Evolutionary conservation across 2,888 invertebrate species (phyloP), one percentile per base, ranked within the genome.

Genomic region (Oxycera nigricornis): DNA sequence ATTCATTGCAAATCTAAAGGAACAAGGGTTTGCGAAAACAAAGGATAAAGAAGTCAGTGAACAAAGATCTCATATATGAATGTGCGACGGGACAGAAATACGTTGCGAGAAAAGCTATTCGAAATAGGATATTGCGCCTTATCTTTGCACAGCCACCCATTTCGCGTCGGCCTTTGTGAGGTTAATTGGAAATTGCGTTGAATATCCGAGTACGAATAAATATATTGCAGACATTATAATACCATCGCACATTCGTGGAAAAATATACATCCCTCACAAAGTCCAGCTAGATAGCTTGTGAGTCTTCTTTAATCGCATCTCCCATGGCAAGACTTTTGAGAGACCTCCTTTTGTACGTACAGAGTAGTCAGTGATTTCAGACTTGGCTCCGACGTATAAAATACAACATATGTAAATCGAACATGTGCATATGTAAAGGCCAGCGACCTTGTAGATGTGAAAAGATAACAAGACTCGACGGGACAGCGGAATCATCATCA

Each of bases 361-460:
- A n/a, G n/a, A n/a, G n/a, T n/a, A n/a, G n/a, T n/a, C n/a, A n/a
- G n/a, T n/a, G n/a, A n/a, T n/a, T n/a, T n/a, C n/a, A n/a, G n/a
- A n/a, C n/a, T n/a, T n/a, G n/a, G n/a, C n/a, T n/a, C n/a, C n/a
- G n/a, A n/a, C n/a, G n/a, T n/a, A n/a, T n/a, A n/a, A n/a, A n/a
- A n/a, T n/a, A n/a, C n/a, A n/a, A n/a, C n/a, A n/a, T n/a, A n/a
- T n/a, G n/a, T n/a, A n/a, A n/a, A n/a, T n/a, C n/a, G n/a, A n/a
- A n/a, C n/a, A n/a, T 24, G 26, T 55, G 28, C 30, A 11, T 39
- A 62, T 62, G 39, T 62, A 39, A 35, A 62, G 62, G 62, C 62
- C 62, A 62, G 62, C 62, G 62, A 62, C 62, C 62, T 62, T 62
- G 62, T 62, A 62, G 62, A 62, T 20, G 31, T 24, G 62, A 46